phyloP scores from a whole-genome alignment of 2,888 invertebrate species.

The Eupithecia vulgata region DNA sequence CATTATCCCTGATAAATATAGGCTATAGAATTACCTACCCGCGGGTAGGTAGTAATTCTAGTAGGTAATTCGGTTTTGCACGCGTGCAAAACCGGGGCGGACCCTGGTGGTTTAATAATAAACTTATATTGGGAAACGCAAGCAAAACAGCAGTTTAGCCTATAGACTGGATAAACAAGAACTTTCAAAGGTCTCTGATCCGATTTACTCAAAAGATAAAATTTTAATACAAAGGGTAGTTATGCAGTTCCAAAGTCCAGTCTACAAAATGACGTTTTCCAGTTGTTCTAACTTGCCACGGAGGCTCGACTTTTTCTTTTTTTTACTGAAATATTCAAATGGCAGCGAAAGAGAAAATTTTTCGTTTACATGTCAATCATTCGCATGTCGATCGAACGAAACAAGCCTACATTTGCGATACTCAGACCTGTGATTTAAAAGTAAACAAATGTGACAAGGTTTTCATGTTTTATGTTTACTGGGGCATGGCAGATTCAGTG shows the following conservation, averaged over 20 bases:
- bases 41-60: too few relatives aligned
- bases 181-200: not conserved
- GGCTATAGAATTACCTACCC: too few relatives aligned
- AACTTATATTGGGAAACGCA: too few relatives aligned
- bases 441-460: not conserved
- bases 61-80: too few relatives aligned
- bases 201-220: slow-evolving; percentile 24
- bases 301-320: not conserved
- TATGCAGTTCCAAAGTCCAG: not conserved
- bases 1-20: too few relatives aligned
- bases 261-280: not conserved
- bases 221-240: not conserved
- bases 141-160: not conserved
- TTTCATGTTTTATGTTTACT: not conserved
- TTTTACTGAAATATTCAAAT: not conserved
- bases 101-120: too few relatives aligned
- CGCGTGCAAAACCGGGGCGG: too few relatives aligned
- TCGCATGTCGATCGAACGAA: not conserved
- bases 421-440: not conserved
- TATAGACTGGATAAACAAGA: not conserved
- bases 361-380: not conserved
- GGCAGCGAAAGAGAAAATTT: not conserved
- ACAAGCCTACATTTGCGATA: not conserved
- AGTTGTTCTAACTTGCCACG: not conserved
- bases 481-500: not conserved